Evolutionary conservation across 2,797 vertebrate species (phyloP).

Genomic region (Botia kubotai): DNA sequence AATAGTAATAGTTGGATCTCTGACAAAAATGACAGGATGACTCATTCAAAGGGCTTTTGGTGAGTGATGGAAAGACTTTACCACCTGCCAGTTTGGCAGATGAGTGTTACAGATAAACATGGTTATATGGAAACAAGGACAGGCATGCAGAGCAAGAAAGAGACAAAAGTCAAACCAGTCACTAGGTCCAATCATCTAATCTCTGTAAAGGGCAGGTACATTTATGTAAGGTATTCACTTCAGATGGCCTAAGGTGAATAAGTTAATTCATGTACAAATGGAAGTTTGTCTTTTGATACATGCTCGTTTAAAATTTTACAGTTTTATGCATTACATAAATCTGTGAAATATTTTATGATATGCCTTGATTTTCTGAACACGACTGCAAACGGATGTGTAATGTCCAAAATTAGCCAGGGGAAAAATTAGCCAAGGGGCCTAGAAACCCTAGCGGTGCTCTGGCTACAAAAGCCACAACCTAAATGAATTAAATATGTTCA

Average conservation of each 20-base stretch:
- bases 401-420: too few species aligned
- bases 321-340: too few species aligned
- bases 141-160: not conserved
- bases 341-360: too few species aligned
- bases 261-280: not conserved
- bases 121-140: constrained; percentile 41
- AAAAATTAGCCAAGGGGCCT: too few species aligned
- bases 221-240: not conserved
- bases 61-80: constrained; percentile 46
- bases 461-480: too few species aligned
- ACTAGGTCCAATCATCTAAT: constrained; percentile 20
- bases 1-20: constrained; percentile 40
- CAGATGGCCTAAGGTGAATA: not conserved
- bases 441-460: too few species aligned
- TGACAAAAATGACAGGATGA: constrained; percentile 50
- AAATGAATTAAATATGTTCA: not conserved
- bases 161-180: not conserved
- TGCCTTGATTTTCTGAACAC: too few species aligned
- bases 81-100: constrained; percentile 56
- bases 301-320: too few species aligned
- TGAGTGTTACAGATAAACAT: constrained; percentile 36
- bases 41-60: constrained; percentile 46
- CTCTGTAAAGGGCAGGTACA: not conserved
- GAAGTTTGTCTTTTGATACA: too few species aligned
- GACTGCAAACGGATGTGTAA: too few species aligned